phyloP scores from a whole-genome alignment of 2,113 vertebrate species.

The Phocoena phocoena region DNA sequence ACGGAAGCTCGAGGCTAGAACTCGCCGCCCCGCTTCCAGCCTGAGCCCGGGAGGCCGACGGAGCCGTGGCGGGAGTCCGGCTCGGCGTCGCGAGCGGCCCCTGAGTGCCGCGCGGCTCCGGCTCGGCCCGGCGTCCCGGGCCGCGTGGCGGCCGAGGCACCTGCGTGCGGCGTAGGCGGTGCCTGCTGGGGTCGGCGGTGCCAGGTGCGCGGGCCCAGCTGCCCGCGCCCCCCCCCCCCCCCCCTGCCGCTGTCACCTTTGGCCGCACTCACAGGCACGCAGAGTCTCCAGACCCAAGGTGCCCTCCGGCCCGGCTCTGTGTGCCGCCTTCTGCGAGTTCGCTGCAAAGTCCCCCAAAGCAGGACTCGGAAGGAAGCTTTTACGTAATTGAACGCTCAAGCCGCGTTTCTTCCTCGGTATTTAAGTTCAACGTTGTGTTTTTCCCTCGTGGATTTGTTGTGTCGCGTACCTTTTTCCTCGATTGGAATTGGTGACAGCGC shows the following conservation, averaged over 20 bases:
- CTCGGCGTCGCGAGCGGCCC: neutral
- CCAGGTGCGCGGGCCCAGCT: neutral
- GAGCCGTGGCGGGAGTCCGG: neutral
- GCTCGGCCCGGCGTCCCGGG: neutral
- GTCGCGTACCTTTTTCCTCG: neutral
- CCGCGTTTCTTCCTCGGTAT: neutral
- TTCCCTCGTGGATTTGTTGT: slow-evolving; percentile 30
- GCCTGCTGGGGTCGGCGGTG: neutral
- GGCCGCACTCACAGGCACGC: neutral
- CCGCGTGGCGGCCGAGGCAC: neutral
- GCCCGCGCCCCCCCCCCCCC: too few species aligned
- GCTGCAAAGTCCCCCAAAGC: neutral
- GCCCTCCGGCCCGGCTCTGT: neutral
- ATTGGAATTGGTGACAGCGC: neutral
- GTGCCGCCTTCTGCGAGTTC: neutral
- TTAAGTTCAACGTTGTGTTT: neutral
- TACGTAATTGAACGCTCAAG: neutral
- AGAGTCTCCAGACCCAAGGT: neutral
- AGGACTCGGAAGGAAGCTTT: neutral
- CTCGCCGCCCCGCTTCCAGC: neutral
- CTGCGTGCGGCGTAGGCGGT: neutral
- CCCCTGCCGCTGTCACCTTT: neutral
- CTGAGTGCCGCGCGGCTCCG: neutral
- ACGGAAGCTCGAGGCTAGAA: neutral
- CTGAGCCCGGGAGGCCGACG: rapidly evolving